Percentiles rank a stretch among this genome's conserved stretches.
Evolutionary conservation across 2,888 invertebrate species (phyloP).

Genomic region (Hypselothyrea guttata): DNA sequence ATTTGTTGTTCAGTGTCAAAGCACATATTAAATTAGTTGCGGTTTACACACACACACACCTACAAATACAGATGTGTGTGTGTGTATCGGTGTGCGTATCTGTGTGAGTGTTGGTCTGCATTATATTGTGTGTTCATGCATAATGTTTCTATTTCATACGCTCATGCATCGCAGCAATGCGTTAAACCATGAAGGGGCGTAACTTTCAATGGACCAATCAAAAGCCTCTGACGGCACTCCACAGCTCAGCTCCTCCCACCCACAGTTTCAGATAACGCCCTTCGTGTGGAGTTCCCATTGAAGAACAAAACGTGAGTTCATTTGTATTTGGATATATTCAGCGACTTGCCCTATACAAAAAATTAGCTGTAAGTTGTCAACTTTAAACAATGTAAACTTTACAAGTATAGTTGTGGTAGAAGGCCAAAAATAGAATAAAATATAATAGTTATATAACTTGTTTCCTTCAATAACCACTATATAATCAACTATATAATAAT

Average conservation of each 20-base stretch:
- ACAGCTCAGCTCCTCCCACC: constrained; percentile 21
- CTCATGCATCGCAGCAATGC: constrained; percentile 27
- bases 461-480: too few species aligned
- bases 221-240: constrained; percentile 5
- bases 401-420: neutral
- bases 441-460: too few species aligned
- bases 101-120: constrained; percentile 12
- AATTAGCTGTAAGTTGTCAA: constrained; percentile 12
- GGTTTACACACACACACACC: constrained; percentile 8
- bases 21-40: constrained; percentile 26
- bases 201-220: constrained; percentile 25
- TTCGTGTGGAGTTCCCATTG: constrained; percentile 16
- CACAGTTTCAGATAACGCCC: constrained; percentile 15
- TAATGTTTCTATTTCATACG: constrained; percentile 37
- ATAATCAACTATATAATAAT: too few species aligned
- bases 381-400: constrained; percentile 15
- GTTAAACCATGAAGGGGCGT: constrained; percentile 29
- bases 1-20: constrained; percentile 5
- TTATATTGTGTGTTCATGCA: constrained; percentile 39
- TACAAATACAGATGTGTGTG: too few species aligned
- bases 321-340: constrained; percentile 9
- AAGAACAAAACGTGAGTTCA: constrained; percentile 25
- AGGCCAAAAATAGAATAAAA: too few species aligned
- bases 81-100: neutral
- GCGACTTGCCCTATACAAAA: neutral